Percentiles rank a stretch among this genome's conserved stretches.
Conservation (phyloP, 2,113 vertebrate genomes). For the Psilopsiagon aymara region DNA sequence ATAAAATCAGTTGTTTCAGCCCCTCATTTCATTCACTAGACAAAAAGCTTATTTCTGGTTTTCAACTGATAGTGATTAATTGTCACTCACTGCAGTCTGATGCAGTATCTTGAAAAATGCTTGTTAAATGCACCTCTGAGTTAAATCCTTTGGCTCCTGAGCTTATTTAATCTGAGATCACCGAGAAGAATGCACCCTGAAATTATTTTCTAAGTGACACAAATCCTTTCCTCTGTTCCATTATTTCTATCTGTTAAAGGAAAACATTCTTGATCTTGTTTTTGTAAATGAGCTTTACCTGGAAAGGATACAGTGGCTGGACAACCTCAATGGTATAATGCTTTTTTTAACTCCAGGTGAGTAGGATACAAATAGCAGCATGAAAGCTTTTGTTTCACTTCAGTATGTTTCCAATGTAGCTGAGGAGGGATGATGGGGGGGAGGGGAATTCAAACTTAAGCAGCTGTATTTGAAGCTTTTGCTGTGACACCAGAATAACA, state of each 20-base stretch:
- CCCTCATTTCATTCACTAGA: background rate
- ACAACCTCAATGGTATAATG: background rate
- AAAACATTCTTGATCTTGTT: background rate
- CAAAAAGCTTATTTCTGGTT: conserved; percentile 5
- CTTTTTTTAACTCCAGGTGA: background rate
- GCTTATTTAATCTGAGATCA: background rate
- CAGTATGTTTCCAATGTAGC: background rate
- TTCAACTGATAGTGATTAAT: background rate
- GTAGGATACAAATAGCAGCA: background rate
- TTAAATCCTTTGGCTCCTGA: background rate
- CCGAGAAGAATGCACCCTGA: background rate
- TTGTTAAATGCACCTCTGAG: background rate
- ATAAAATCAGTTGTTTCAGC: background rate
- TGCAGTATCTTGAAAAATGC: background rate
- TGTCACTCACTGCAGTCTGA: background rate
- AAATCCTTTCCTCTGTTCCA: background rate
- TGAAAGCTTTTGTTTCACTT: background rate
- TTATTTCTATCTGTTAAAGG: background rate
- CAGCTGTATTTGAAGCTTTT: background rate
- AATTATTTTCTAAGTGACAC: conserved; percentile 17
- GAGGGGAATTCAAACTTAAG: background rate
- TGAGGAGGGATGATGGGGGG: background rate
- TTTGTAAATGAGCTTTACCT: background rate
- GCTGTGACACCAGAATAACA: background rate
- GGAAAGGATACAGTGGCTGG: fast-evolving